A percentile compares a stretch with the other conserved stretches of the same genome.
phyloP scores from a whole-genome alignment of 2,888 invertebrate species.

The Coecobrya sp. region DNA sequence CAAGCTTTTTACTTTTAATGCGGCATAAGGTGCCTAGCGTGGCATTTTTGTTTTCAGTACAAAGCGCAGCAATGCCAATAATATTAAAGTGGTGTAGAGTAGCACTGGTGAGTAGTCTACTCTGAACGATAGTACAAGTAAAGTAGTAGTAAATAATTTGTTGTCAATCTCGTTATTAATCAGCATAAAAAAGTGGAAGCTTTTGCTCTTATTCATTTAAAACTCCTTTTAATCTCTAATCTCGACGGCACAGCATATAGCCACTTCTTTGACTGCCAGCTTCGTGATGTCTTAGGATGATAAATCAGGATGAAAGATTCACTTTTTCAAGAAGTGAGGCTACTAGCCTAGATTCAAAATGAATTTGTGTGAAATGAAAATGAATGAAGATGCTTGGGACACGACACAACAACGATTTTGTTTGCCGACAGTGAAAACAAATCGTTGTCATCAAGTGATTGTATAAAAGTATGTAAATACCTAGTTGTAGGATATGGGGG shows the following conservation, averaged over 20 bases:
- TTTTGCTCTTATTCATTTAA: slow-evolving; percentile 57
- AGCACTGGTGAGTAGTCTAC: not conserved
- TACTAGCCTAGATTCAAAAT: slow-evolving; percentile 71
- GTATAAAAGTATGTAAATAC: no score
- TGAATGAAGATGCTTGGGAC: slow-evolving; percentile 22
- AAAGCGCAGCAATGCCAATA: slow-evolving; percentile 12
- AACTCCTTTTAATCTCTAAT: slow-evolving; percentile 54
- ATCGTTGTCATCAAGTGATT: not conserved
- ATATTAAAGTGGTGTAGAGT: slow-evolving; percentile 2
- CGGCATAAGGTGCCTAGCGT: not conserved
- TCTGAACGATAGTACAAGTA: slow-evolving; percentile 68
- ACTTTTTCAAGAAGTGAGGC: slow-evolving; percentile 54
- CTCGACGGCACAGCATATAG: not conserved
- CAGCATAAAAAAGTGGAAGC: slow-evolving; percentile 50
- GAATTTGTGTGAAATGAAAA: slow-evolving; percentile 32
- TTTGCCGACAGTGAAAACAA: slow-evolving; percentile 1
- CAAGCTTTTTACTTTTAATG: slow-evolving; percentile 4
- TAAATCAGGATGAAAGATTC: slow-evolving; percentile 63
- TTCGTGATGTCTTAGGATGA: slow-evolving; percentile 29
- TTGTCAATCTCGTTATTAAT: slow-evolving; percentile 81
- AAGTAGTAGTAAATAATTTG: slow-evolving; percentile 74
- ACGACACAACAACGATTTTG: slow-evolving; percentile 5
- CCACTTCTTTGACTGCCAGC: not conserved
- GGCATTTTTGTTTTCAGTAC: slow-evolving; percentile 20
- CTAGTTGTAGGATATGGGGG: not conserved